Evolutionary conservation across 2,888 invertebrate genomes (phyloP).

Genomic region (Cryptops parisi): DNA sequence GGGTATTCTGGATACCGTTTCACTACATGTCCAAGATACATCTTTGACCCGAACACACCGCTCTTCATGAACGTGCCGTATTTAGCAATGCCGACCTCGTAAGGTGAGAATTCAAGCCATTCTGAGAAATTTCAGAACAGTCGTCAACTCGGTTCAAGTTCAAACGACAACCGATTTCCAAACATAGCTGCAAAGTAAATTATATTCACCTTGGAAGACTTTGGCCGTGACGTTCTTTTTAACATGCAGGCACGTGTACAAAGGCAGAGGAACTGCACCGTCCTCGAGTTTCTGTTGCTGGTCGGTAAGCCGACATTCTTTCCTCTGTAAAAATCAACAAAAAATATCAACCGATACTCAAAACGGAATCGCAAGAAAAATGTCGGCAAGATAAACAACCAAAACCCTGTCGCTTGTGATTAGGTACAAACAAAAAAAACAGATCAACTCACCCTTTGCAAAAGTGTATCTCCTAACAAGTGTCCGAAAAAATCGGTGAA

Average conservation of each 20-base stretch:
- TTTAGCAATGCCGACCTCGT: constrained; percentile 36
- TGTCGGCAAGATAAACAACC: background rate
- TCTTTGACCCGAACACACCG: constrained; percentile 32
- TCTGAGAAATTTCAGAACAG: constrained; percentile 24
- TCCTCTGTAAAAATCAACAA: constrained; percentile 29
- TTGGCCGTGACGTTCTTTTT: constrained; percentile 35
- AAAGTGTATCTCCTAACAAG: constrained; percentile 33
- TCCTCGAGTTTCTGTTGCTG: constrained; percentile 28
- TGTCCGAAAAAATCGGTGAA: constrained; percentile 37
- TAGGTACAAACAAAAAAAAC: background rate
- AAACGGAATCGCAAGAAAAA: background rate
- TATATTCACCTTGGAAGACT: constrained; percentile 32
- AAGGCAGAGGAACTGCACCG: constrained; percentile 32
- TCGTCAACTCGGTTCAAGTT: background rate
- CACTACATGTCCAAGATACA: constrained; percentile 31
- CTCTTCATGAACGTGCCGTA: constrained; percentile 35
- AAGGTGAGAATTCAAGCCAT: constrained; percentile 37
- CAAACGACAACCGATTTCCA: background rate
- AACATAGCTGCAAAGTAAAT: background rate
- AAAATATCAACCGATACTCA: background rate
- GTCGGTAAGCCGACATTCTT: constrained; percentile 29
- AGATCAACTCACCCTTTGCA: constrained; percentile 29
- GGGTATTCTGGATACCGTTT: constrained; percentile 32
- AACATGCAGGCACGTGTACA: constrained; percentile 36
- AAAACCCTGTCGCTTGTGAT: background rate